These are phyloP conservation scores for Siphlonurus alternatus DNA, from an alignment of 2,888 invertebrate genomes.

Conservation along the genomic window DNA sequence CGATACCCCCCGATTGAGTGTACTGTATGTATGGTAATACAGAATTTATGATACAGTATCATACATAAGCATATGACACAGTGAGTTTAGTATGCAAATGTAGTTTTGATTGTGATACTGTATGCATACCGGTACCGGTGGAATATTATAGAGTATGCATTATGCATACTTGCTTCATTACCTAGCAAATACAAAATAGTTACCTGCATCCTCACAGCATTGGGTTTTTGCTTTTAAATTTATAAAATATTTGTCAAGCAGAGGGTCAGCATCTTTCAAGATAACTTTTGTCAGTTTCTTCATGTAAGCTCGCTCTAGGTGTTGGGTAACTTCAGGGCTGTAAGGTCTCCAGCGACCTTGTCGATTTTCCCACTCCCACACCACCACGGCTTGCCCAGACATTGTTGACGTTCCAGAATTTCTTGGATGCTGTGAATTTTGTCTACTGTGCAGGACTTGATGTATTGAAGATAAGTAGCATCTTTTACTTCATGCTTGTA, in stretches of 20 bases:
- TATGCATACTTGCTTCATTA: not conserved
- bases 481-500: no score
- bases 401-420: no score
- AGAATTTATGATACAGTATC: no score
- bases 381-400: conserved; percentile 46
- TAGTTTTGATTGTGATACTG: not conserved
- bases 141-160: not conserved
- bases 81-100: no score
- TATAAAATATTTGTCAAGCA: conserved; percentile 57
- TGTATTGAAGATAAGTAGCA: no score
- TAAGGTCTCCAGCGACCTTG: conserved; percentile 68
- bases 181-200: conserved; percentile 6
- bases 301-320: conserved; percentile 64
- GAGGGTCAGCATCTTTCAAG: conserved; percentile 74
- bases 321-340: conserved; percentile 68
- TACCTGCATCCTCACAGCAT: conserved; percentile 44
- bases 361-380: conserved; percentile 64
- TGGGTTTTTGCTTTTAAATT: conserved; percentile 58
- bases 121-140: not conserved
- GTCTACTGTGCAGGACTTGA: no score
- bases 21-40: no score
- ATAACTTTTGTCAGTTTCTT: conserved; percentile 70
- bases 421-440: no score
- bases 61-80: no score
- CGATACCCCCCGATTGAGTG: no score